Evolutionary conservation across 1,140 invertebrate species (phyloP), one percentile per base, ranked within the genome.

Genomic region (Microvelia longipes): DNA sequence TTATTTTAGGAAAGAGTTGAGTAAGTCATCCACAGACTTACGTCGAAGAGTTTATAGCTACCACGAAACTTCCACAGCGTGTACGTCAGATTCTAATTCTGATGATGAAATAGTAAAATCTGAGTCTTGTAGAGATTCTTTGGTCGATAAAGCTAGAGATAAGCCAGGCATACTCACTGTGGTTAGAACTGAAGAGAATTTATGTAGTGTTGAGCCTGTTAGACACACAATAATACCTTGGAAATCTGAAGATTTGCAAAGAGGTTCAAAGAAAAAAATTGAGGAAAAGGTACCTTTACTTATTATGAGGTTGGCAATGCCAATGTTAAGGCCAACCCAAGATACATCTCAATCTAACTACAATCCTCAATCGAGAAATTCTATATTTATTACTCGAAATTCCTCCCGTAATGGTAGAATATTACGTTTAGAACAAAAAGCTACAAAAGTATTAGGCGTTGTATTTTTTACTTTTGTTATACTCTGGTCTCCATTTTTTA

Each of bases 391-490:
- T 24, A 91, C 88, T 15, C 79, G 88, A 28, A 91, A 89, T 73
- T 90, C 89, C 0, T 90, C 89, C 1, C 81, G 90, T 0, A 90
- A 93, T 75, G 90, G 90, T 0, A 80, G 90, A 27, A 92, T 91
- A 70, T 86, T 93, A 65, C 81, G 89, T 0, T 79, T 92, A 30
- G 93, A 96, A 77, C 92, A 94, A 76, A 96, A 96, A 77, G 93
- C 93, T 0, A 95, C 92, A n/a, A 94, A 95, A 81, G 93, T 95
- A 0, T 80, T 96, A 2, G 93, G 93, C 0, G 89, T 96, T 0
- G 92, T 96, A 0, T 96, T 96, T 80, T 93, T 94, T 77, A 93
- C 92, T 0, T 96, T 96, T 78, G 93, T 96, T 0, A 87, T 95
- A 15, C 83, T 95, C 11, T 96, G 94, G 94, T 88, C 92, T 0